Evolutionary conservation across 64 coral and sea anemone genomes (phyloP), one percentile per base, ranked within the genome.

Genomic region (Actinia tenebrosa): DNA sequence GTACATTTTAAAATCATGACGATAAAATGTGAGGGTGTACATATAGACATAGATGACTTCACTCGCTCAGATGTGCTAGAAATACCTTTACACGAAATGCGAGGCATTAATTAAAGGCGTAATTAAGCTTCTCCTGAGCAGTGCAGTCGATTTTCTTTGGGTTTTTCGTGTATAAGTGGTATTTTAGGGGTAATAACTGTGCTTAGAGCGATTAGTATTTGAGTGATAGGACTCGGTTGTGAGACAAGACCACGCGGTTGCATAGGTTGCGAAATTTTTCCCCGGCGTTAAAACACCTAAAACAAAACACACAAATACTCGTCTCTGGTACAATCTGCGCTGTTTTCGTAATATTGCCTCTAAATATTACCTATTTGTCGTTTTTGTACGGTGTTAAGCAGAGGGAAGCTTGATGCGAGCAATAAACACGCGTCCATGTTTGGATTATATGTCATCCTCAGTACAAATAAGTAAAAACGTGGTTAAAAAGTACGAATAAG

Each of bases 361-460:
- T 14, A 30, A 27, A 30, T 75, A 27, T 75, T 30, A 30, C 27
- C 69, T 66, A 66, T n/a, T 75, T 42, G 69, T 14, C n/a, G 26
- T 75, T 30, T 66, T 75, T 30, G 8, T 75, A 30, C 27, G 26
- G 26, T 75, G 69, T 75, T 75, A 11, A 9, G 25, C 27, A 3
- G 11, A 75, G 14, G 10, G 14, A 75, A 43, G 69, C 3, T 42
- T 30, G 23, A 3, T 75, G 8, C 69, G n/a, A 75, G 69, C 27
- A 42, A 75, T 11, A 30, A 75, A 75, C 69, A 10, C 1, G 69
- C 69, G 69, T 30, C 69, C 69, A 75, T 75, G 26, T 75, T 75
- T 75, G 69, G 27, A 42, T 75, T 75, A 75, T 37, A 37, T 75
- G 69, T 75, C 69, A 75, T 75, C 69, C 69, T n/a, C 69, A 75